phyloP scores from a whole-genome alignment of 2,113 vertebrate genomes.

The Indri indri region DNA sequence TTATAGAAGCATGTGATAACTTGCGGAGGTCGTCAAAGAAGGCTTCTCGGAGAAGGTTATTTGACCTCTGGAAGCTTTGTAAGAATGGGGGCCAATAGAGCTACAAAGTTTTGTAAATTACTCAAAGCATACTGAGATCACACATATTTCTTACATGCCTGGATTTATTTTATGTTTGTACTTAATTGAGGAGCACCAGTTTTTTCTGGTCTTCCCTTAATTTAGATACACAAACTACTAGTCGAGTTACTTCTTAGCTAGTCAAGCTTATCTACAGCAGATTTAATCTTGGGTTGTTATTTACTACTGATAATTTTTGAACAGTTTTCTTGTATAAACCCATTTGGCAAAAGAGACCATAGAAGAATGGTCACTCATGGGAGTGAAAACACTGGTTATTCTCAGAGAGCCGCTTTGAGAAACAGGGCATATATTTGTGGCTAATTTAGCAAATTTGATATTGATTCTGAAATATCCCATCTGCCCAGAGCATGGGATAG shows the following conservation, averaged over 20 bases:
- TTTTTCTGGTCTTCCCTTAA: background rate
- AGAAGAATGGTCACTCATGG: background rate
- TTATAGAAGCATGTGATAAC: background rate
- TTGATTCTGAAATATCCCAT: background rate
- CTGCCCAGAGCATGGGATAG: background rate
- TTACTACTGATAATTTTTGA: background rate
- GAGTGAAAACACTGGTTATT: background rate
- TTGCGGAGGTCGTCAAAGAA: background rate
- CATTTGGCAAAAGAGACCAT: background rate
- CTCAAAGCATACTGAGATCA: background rate
- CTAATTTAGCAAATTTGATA: background rate
- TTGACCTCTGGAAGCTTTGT: background rate
- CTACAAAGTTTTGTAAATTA: background rate
- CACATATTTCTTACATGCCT: background rate
- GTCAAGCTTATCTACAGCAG: background rate
- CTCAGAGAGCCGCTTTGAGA: conserved; percentile 5
- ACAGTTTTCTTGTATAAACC: background rate
- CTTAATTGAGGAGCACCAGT: background rate
- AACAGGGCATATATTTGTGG: background rate
- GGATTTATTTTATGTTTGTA: background rate
- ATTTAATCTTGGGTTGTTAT: conserved; percentile 2
- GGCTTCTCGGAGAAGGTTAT: background rate
- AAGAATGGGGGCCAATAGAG: background rate
- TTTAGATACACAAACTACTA: background rate
- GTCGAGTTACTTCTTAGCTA: background rate